These are phyloP conservation scores for Girardinichthys multiradiatus DNA, from an alignment of 2,113 vertebrate genomes.

Conservation along the genomic window DNA sequence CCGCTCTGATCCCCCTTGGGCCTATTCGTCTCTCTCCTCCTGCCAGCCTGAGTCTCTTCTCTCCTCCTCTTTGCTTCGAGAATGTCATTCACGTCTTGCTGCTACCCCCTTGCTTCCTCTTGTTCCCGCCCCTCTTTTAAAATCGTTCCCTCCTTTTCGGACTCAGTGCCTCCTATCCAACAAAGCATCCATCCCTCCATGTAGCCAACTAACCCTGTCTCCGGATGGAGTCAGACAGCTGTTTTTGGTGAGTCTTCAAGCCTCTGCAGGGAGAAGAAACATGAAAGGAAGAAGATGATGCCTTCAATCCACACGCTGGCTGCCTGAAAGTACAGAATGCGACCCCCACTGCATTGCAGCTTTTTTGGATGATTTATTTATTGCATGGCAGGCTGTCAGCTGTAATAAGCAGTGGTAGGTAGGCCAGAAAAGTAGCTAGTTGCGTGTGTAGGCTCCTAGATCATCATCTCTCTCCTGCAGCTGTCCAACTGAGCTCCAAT, in stretches of 20 bases:
- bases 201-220: constrained; percentile 50
- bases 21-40: constrained; percentile 67
- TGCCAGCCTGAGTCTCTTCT: constrained; percentile 66
- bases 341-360: constrained; percentile 79
- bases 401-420: constrained; percentile 70
- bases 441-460: constrained; percentile 64
- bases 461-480: constrained; percentile 57
- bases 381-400: constrained; percentile 76
- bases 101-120: constrained; percentile 49
- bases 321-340: constrained; percentile 64
- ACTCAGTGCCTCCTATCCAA: constrained; percentile 65
- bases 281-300: constrained; percentile 58
- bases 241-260: constrained; percentile 43
- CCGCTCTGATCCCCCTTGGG: constrained; percentile 62
- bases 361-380: constrained; percentile 81
- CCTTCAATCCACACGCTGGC: constrained; percentile 60
- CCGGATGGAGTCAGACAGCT: constrained; percentile 50
- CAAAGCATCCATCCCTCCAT: constrained; percentile 63
- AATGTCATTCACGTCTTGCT: constrained; percentile 72
- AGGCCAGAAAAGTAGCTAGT: constrained; percentile 61
- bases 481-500: constrained; percentile 43
- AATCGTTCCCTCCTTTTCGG: constrained; percentile 66
- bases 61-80: constrained; percentile 56
- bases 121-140: constrained; percentile 74
- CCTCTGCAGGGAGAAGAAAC: constrained; percentile 44